phyloP scores from a whole-genome alignment of 1,140 invertebrate species.

The Drosophila seguyi region DNA sequence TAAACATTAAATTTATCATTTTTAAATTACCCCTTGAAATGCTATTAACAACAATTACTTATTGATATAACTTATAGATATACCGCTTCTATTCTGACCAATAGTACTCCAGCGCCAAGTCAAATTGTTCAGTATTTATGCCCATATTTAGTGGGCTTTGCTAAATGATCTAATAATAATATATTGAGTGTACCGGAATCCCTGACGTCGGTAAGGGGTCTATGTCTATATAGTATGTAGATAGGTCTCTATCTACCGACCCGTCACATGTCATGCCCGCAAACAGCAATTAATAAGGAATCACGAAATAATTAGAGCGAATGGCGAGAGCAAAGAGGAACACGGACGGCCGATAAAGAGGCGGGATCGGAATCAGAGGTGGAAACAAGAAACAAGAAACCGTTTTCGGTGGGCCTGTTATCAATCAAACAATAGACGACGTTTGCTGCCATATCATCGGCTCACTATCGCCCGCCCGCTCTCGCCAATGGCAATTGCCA shows the following conservation, averaged over 20 bases:
- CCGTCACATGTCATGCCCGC: slow-evolving; percentile 61
- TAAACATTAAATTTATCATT: background rate
- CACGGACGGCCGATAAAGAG: slow-evolving; percentile 21
- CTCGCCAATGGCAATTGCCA: slow-evolving; percentile 13
- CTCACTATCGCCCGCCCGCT: slow-evolving; percentile 29
- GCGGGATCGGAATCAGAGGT: slow-evolving; percentile 18
- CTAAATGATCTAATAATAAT: slow-evolving; percentile 9
- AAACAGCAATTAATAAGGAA: slow-evolving; percentile 72
- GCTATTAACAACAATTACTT: background rate
- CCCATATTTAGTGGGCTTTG: slow-evolving; percentile 9
- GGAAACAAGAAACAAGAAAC: slow-evolving; percentile 49
- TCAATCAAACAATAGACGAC: slow-evolving; percentile 65
- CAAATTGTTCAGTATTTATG: background rate
- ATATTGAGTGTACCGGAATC: slow-evolving; percentile 1
- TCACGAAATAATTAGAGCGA: slow-evolving; percentile 70
- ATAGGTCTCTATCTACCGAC: slow-evolving; percentile 23
- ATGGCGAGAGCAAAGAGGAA: slow-evolving; percentile 39
- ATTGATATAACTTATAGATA: background rate
- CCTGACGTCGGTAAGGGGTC: background rate
- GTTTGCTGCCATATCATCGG: slow-evolving; percentile 41
- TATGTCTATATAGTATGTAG: background rate
- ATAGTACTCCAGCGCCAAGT: background rate
- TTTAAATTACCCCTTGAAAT: background rate
- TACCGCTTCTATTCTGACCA: background rate
- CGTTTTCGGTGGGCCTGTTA: slow-evolving; percentile 35